Evolutionary conservation across 2,797 vertebrate genomes (phyloP).

Genomic region (Micromesistius poutassou): DNA sequence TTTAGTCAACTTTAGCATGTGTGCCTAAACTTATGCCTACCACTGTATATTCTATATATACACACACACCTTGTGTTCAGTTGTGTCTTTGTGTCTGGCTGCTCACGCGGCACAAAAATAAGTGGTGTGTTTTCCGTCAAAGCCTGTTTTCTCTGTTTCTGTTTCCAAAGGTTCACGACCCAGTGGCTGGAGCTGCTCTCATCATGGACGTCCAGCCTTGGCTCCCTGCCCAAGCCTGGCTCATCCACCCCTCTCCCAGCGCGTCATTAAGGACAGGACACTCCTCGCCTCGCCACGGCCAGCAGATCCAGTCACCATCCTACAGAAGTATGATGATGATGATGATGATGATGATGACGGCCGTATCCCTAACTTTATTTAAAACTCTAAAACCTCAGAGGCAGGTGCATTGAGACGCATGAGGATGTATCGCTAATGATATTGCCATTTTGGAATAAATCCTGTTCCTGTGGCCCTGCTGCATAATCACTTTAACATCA

Average conservation of each 20-base stretch:
- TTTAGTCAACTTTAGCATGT: no score
- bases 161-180: constrained; percentile 48
- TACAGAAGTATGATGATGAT: neutral
- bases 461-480: constrained; percentile 32
- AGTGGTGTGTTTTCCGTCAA: neutral
- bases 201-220: no score
- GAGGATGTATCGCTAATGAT: neutral
- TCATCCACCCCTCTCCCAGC: neutral
- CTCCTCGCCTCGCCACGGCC: constrained; percentile 18
- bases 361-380: neutral
- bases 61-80: no score
- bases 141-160: constrained; percentile 33
- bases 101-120: neutral
- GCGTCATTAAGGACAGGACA: neutral
- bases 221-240: constrained; percentile 6
- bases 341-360: neutral
- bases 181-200: neutral
- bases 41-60: no score
- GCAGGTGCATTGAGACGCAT: neutral
- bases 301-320: neutral
- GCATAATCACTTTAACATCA: constrained; percentile 28
- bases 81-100: no score
- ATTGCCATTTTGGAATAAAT: constrained; percentile 10
- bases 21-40: no score
- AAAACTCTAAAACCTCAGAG: neutral